Evolutionary conservation across 2,888 invertebrate genomes (phyloP).

Genomic region (Zhuqinia jingwanae): DNA sequence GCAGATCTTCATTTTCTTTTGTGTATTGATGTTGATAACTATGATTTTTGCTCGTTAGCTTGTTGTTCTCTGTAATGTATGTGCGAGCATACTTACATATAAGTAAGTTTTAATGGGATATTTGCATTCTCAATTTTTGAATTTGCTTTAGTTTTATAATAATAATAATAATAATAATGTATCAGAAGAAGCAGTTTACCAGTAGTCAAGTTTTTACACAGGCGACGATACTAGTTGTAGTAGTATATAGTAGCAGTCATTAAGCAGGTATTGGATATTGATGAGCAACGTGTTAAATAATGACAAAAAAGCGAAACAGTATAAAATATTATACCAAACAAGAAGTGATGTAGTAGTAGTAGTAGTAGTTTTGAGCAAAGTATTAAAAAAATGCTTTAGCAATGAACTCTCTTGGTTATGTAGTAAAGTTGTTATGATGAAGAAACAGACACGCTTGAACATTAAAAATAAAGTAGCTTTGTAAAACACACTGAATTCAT

Average conservation of each 20-base stretch:
- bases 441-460: background rate
- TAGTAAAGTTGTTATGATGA: background rate
- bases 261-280: background rate
- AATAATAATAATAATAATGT: no score
- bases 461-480: background rate
- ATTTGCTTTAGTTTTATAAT: conserved; percentile 21
- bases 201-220: background rate
- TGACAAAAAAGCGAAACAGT: conserved; percentile 1
- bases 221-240: no score
- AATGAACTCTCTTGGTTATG: no score
- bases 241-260: no score
- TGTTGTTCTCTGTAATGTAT: background rate
- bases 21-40: conserved; percentile 30
- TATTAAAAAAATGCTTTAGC: no score
- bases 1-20: background rate
- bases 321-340: background rate
- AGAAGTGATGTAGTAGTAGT: background rate
- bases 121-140: conserved; percentile 16
- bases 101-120: no score
- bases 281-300: conserved; percentile 25
- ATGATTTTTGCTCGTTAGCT: conserved; percentile 2
- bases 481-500: conserved; percentile 28
- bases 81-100: background rate
- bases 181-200: no score
- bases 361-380: no score